Conservation (phyloP, 2,888 invertebrate genomes). For the Holacanthella duospinosa region DNA sequence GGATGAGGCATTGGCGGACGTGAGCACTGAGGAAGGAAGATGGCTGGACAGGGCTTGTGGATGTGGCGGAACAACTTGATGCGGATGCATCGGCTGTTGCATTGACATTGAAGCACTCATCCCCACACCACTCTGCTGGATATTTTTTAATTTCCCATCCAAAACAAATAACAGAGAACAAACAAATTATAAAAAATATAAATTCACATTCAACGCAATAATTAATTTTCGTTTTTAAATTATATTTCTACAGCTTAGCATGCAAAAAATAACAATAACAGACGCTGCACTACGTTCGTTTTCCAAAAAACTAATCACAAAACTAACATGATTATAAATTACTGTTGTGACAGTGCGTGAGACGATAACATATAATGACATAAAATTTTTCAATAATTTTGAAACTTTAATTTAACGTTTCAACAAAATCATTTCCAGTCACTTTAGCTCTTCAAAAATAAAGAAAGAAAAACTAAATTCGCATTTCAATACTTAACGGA, state of each 20-base stretch:
- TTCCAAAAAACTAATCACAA: background rate
- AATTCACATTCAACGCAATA: background rate
- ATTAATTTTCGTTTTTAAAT: background rate
- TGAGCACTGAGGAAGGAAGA: slow-evolving; percentile 22
- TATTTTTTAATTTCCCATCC: slow-evolving; percentile 20
- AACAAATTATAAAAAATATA: slow-evolving; percentile 14
- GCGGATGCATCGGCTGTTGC: slow-evolving; percentile 27
- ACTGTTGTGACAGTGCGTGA: no score
- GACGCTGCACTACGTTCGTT: no score
- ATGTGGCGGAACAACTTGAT: slow-evolving; percentile 9
- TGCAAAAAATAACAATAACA: background rate
- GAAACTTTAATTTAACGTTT: no score
- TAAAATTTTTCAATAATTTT: no score
- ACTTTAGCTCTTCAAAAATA: no score
- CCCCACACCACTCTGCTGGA: slow-evolving; percentile 36
- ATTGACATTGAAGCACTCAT: slow-evolving; percentile 35
- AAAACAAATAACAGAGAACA: slow-evolving; percentile 28
- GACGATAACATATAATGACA: no score
- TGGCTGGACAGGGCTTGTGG: slow-evolving; percentile 17
- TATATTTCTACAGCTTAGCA: background rate
- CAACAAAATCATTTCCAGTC: no score
- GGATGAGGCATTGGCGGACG: slow-evolving; percentile 22
- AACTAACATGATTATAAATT: no score
- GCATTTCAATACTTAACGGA: no score
- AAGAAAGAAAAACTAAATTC: no score